phyloP scores from a whole-genome alignment of 2,888 invertebrate genomes.

The Aquatica leii region DNA sequence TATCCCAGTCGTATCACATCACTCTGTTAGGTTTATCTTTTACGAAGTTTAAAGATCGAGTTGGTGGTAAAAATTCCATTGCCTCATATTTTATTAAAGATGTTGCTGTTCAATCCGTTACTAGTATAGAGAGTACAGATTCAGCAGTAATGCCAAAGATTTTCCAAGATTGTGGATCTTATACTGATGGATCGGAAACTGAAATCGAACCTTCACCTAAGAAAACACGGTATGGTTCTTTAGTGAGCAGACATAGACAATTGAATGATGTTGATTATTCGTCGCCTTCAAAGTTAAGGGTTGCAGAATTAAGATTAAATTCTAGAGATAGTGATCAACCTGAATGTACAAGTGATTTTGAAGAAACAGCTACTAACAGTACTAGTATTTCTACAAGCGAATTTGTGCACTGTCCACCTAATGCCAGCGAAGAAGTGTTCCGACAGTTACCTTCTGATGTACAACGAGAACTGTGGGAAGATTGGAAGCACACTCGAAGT shows the following conservation, averaged over 20 bases:
- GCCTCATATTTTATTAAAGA: constrained; percentile 79
- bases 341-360: constrained; percentile 1
- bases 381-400: constrained; percentile 35
- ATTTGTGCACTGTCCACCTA: constrained; percentile 65
- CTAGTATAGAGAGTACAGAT: constrained; percentile 67
- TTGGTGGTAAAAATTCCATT: constrained; percentile 74
- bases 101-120: constrained; percentile 80
- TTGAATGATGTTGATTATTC: constrained; percentile 64
- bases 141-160: not conserved
- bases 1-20: constrained; percentile 79
- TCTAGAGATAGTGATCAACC: constrained; percentile 65
- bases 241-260: constrained; percentile 63
- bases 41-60: constrained; percentile 79
- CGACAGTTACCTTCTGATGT: constrained; percentile 75
- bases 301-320: constrained; percentile 72
- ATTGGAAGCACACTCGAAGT: constrained; percentile 63
- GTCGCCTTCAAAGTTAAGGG: constrained; percentile 74
- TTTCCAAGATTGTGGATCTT: constrained; percentile 54
- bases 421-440: constrained; percentile 74
- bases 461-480: constrained; percentile 76
- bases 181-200: constrained; percentile 70
- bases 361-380: constrained; percentile 32
- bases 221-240: constrained; percentile 66
- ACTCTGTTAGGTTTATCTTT: constrained; percentile 83
- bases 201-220: constrained; percentile 82